Evolutionary conservation across 23 tunicate species (phyloP), one percentile per base, ranked within the genome.

Genomic region (Diplosoma virens): DNA sequence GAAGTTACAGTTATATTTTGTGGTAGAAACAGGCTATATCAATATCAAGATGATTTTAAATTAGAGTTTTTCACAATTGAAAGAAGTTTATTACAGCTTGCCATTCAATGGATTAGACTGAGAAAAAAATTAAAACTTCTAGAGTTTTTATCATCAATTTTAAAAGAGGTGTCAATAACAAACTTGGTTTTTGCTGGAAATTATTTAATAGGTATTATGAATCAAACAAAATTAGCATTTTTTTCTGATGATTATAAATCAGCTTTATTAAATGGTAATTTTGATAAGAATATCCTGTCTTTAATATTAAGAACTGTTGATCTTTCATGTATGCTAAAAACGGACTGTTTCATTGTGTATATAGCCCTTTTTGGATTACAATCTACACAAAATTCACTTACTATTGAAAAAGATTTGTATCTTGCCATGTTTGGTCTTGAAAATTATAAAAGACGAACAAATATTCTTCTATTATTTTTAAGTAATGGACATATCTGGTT

Each of bases 401-500:
- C 37, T 68, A 3, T 68, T 3, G 24, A 22, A 14, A 68, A 68
- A 18, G 55, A 68, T 9, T 14, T 37, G 3, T 68, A 36, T 37
- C 3, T 41, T 35, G 53, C 75, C 11, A 6, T 68, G 7, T 68
- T 68, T 68, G 75, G 75, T 14, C 25, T 68, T 7, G 75, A 68
- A 9, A 54, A 53, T 68, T 68, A n/a, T 16, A 25, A 16, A 3
- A 16, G 5, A 3, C 6, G 25, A 22, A 14, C 5, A 9, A 16
- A 68, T 3, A 29, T 68, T 17, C 75, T 68, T 14, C 54, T 68
- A 4, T 11, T 68, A 18, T 68, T 25, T 37, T 14, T 68, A 34
- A 36, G 16, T 18, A 14, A 17, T 34, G 75, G 75, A 17, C 54
- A 37, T 3, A 68, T 68, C 17, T 68, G 75, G 75, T 68, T 35